These are phyloP conservation scores for Patiria pectinifera DNA, from an alignment of 53 echinoderm and acorn worm species.

Conservation along the genomic window DNA sequence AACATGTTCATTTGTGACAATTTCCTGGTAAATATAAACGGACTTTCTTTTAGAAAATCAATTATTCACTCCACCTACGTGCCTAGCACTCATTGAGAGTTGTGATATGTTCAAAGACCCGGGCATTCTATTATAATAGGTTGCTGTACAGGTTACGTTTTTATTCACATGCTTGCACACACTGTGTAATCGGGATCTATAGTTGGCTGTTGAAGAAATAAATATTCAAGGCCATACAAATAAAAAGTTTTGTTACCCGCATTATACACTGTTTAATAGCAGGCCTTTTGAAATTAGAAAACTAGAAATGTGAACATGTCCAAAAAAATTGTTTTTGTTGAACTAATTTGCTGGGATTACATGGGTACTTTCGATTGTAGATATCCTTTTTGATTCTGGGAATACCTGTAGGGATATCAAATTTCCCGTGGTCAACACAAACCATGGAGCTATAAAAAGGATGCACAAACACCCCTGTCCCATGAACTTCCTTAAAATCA, in stretches of 20 bases:
- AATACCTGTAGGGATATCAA: too few species aligned
- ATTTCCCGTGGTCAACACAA: too few species aligned
- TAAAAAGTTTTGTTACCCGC: constrained; percentile 10
- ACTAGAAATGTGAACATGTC: neutral
- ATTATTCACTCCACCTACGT: neutral
- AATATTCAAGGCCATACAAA: constrained; percentile 37
- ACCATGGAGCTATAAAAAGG: too few species aligned
- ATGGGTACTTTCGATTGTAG: too few species aligned
- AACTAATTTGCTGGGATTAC: too few species aligned
- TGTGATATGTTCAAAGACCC: neutral
- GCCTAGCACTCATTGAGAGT: neutral
- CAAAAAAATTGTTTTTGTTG: too few species aligned
- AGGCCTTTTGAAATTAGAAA: neutral
- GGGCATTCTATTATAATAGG: neutral
- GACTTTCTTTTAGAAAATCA: neutral
- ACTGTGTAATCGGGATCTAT: constrained; percentile 37
- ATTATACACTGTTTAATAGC: neutral
- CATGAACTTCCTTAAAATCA: neutral
- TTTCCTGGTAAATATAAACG: neutral
- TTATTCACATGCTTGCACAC: constrained; percentile 46
- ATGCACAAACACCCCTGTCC: too few species aligned
- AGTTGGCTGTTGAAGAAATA: constrained; percentile 27
- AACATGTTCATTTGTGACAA: too few species aligned
- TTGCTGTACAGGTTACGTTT: neutral
- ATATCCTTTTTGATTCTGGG: too few species aligned